Evolutionary conservation across 2,797 vertebrate species (phyloP).

Genomic region (Oreochromis grahami): DNA sequence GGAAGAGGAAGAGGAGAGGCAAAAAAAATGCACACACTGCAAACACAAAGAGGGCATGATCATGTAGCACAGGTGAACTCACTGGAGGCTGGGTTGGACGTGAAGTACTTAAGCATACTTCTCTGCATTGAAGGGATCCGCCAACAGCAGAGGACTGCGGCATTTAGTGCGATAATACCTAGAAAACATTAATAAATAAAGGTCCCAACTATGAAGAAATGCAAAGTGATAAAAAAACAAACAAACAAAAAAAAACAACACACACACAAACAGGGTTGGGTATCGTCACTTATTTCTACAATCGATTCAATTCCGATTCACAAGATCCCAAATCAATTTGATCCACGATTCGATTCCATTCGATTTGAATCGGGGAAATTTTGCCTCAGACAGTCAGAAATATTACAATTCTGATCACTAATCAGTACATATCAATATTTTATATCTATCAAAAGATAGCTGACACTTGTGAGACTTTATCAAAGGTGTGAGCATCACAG

Average conservation of each 20-base stretch:
- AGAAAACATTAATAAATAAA: neutral
- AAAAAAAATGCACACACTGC: neutral
- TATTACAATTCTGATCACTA: neutral
- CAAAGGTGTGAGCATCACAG: neutral
- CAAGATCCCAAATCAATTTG: neutral
- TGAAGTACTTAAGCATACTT: conserved; percentile 92
- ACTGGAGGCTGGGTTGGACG: conserved; percentile 93
- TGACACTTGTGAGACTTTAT: neutral
- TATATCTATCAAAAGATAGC: neutral
- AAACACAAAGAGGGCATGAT: neutral
- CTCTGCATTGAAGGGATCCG: conserved; percentile 86
- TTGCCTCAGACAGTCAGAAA: neutral
- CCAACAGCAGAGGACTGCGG: conserved; percentile 91
- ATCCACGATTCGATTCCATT: neutral
- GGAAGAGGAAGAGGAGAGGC: neutral
- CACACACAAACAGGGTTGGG: neutral
- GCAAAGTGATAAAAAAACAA: neutral
- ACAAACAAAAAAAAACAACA: neutral
- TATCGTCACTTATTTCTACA: neutral
- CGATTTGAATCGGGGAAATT: neutral
- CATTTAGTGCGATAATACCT: conserved; percentile 93
- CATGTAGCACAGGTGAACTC: conserved; percentile 62
- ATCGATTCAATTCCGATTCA: neutral
- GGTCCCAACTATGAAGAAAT: neutral
- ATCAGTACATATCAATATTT: neutral